These are phyloP conservation scores for Drosophila prostipennis DNA, from an alignment of 2,888 invertebrate species.

Conservation along the genomic window DNA sequence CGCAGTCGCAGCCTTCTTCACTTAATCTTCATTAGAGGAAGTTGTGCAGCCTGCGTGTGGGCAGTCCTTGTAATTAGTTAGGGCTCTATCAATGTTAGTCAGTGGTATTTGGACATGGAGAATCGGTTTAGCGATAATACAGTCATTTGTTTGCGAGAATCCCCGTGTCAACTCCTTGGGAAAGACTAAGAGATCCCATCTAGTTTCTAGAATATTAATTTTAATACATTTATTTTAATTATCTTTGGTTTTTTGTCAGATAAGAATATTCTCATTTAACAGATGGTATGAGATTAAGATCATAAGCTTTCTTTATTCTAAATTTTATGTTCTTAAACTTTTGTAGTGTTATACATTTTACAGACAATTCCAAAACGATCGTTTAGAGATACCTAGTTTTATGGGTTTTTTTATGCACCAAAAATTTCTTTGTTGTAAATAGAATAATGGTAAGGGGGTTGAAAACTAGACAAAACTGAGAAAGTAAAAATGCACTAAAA, in stretches of 20 bases:
- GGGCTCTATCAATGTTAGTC: slow-evolving; percentile 60
- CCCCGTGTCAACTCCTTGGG: slow-evolving; percentile 12
- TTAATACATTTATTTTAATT: background rate
- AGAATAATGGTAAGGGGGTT: slow-evolving; percentile 40
- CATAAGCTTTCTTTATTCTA: too few relatives aligned
- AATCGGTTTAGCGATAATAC: background rate
- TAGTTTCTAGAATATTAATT: background rate
- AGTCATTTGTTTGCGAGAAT: slow-evolving; percentile 23
- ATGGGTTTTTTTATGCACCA: background rate
- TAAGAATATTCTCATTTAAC: too few relatives aligned
- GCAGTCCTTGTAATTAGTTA: slow-evolving; percentile 57
- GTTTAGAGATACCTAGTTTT: background rate
- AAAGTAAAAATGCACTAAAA: slow-evolving; percentile 3
- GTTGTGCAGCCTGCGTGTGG: slow-evolving; percentile 52
- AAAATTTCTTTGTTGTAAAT: background rate
- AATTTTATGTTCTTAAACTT: too few relatives aligned
- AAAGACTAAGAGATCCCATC: background rate
- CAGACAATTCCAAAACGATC: too few relatives aligned
- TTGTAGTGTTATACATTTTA: too few relatives aligned
- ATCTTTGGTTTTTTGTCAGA: background rate
- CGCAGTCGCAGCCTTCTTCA: slow-evolving; percentile 29
- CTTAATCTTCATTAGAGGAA: slow-evolving; percentile 66
- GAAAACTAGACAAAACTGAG: slow-evolving; percentile 24
- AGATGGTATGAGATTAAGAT: too few relatives aligned
- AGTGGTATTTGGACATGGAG: slow-evolving; percentile 31